These are phyloP conservation scores for Albula glossodonta DNA, from an alignment of 2,113 vertebrate genomes.

Conservation along the genomic window DNA sequence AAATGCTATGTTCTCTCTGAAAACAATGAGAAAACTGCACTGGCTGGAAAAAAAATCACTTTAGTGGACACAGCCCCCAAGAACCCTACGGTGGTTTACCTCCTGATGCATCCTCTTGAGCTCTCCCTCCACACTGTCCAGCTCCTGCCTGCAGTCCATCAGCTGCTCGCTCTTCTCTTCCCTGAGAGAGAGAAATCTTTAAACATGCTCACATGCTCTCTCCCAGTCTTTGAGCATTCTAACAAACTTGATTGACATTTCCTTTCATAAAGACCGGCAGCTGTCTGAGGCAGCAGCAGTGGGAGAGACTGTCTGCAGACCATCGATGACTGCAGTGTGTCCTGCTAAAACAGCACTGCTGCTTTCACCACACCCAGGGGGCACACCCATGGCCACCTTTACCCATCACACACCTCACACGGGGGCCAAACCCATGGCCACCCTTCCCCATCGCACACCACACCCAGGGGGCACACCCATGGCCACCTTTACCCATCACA, in stretches of 20 bases:
- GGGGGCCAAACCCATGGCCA: too few species aligned
- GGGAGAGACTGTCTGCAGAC: background rate
- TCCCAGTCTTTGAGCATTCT: too few species aligned
- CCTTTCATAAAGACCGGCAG: too few species aligned
- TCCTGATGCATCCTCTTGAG: constrained; percentile 91
- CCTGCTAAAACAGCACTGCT: background rate
- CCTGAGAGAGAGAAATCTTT: constrained; percentile 58
- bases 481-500: too few species aligned
- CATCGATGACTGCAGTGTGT: background rate
- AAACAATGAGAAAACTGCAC: too few species aligned
- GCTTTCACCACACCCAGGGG: background rate
- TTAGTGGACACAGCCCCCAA: background rate
- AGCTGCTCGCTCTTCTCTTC: constrained; percentile 98
- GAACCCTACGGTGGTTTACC: constrained; percentile 61
- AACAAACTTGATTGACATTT: too few species aligned
- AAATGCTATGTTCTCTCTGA: too few species aligned
- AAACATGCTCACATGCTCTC: constrained; percentile 8
- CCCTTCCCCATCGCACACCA: too few species aligned
- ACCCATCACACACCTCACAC: too few species aligned
- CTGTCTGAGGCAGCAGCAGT: background rate
- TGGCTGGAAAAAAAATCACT: background rate
- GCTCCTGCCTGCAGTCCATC: constrained; percentile 92
- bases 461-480: background rate
- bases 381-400: too few species aligned
- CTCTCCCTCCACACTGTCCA: constrained; percentile 88